A percentile compares a stretch with the other conserved stretches of the same genome.
Conservation (phyloP, 2,797 vertebrate genomes). For the Melanotaenia maccullochi region DNA sequence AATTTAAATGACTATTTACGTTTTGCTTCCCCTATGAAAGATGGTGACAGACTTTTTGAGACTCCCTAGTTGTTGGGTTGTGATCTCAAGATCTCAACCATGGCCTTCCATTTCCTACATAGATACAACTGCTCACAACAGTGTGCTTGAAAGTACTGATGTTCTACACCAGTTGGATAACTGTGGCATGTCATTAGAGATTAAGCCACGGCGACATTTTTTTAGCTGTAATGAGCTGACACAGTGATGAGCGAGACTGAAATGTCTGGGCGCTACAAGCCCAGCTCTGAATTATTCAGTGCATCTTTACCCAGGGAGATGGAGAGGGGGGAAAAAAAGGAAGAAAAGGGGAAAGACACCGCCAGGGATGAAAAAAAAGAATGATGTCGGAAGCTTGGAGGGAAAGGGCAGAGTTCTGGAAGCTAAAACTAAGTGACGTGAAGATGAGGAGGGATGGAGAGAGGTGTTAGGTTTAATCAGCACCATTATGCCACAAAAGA, state of each 20-base stretch:
- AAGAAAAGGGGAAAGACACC: slow-evolving; percentile 15
- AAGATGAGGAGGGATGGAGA: slow-evolving; percentile 2
- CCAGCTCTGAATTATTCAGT: slow-evolving; percentile 73
- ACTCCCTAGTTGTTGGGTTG: slow-evolving; percentile 7
- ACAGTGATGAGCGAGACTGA: slow-evolving; percentile 60
- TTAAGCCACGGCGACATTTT: slow-evolving; percentile 23
- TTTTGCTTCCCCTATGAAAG: background rate
- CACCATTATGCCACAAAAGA: background rate
- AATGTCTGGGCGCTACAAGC: slow-evolving; percentile 58
- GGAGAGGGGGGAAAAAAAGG: slow-evolving; percentile 9
- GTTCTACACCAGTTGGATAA: slow-evolving; percentile 32
- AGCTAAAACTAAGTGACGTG: background rate
- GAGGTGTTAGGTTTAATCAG: slow-evolving; percentile 12
- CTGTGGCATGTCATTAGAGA: slow-evolving; percentile 41
- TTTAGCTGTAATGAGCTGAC: slow-evolving; percentile 57
- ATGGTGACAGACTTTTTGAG: background rate
- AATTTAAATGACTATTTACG: background rate
- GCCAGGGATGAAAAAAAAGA: slow-evolving; percentile 16
- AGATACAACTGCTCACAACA: slow-evolving; percentile 16
- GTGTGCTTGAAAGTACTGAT: slow-evolving; percentile 33
- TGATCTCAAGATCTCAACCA: slow-evolving; percentile 11
- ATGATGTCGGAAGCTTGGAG: slow-evolving; percentile 9
- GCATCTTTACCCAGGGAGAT: slow-evolving; percentile 61
- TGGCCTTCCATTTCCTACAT: background rate
- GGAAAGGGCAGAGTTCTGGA: slow-evolving; percentile 19